Evolutionary conservation across 2,888 invertebrate genomes (phyloP).

Genomic region (Andrena chrysosceles): DNA sequence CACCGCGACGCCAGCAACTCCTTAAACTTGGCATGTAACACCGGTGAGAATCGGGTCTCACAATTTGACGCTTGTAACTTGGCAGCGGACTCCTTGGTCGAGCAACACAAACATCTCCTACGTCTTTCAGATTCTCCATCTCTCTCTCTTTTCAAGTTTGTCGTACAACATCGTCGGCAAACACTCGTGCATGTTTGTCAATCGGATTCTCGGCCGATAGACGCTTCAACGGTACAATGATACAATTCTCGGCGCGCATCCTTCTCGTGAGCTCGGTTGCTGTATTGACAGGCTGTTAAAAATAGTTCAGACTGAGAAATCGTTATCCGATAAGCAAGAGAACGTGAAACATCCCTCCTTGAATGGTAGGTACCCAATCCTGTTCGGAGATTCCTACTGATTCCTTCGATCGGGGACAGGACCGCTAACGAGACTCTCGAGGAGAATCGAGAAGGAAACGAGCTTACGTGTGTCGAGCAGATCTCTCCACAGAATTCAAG

Average conservation of each 20-base stretch:
- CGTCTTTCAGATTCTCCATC: neutral
- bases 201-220: neutral
- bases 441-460: conserved; percentile 48
- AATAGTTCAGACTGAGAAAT: conserved; percentile 25
- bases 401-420: conserved; percentile 40
- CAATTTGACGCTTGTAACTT: neutral
- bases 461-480: conserved; percentile 45
- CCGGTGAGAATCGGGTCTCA: conserved; percentile 14
- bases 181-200: neutral
- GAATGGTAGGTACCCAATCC: conserved; percentile 43
- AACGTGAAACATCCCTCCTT: conserved; percentile 19
- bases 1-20: neutral
- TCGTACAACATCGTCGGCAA: neutral
- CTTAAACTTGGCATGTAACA: neutral
- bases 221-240: neutral
- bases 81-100: neutral
- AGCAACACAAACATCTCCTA: neutral
- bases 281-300: neutral
- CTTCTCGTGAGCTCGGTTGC: neutral
- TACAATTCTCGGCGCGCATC: neutral
- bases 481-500: conserved; percentile 3
- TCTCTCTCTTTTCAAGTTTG: neutral
- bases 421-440: conserved; percentile 71
- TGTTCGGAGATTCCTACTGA: conserved; percentile 31
- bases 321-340: conserved; percentile 54